Evolutionary conservation across 92 coral and sea anemone genomes (phyloP).

Genomic region (Micromussa lordhowensis): DNA sequence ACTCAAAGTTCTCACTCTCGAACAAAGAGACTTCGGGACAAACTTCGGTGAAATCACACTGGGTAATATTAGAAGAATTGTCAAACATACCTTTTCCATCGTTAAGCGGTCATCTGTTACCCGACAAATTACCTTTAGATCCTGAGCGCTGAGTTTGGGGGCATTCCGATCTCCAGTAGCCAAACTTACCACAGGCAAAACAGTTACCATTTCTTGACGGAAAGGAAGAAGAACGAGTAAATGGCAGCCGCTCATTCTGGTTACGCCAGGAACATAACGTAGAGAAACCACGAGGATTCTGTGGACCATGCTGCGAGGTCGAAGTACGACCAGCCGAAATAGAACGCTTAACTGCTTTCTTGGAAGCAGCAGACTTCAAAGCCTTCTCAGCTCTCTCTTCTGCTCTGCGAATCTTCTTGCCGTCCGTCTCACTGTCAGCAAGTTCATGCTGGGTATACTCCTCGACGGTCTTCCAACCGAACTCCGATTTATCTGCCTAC

Average conservation of each 20-base stretch:
- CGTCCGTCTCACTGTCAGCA: constrained; percentile 46
- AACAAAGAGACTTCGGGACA: too few relatives aligned
- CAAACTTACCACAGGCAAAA: too few relatives aligned
- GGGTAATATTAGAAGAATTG: too few relatives aligned
- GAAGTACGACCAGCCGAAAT: background rate
- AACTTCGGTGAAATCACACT: too few relatives aligned
- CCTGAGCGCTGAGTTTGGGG: too few relatives aligned
- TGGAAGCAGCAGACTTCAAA: constrained; percentile 38
- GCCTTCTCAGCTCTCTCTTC: constrained; percentile 61
- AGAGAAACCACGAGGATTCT: background rate
- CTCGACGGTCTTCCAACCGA: constrained; percentile 48
- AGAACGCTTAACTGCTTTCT: constrained; percentile 39
- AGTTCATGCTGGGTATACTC: constrained; percentile 51
- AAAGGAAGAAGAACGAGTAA: background rate
- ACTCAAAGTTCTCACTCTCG: too few relatives aligned
- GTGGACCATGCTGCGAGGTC: background rate
- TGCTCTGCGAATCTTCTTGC: constrained; percentile 50
- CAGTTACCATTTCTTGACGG: constrained; percentile 1
- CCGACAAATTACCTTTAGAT: too few relatives aligned
- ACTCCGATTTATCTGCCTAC: constrained; percentile 55
- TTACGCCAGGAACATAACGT: background rate
- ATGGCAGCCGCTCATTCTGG: background rate
- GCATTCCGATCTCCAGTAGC: background rate
- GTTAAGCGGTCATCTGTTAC: too few relatives aligned
- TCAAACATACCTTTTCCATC: too few relatives aligned